These are phyloP conservation scores for Drosophila sordidula DNA, from an alignment of 2,888 invertebrate genomes.

Conservation along the genomic window DNA sequence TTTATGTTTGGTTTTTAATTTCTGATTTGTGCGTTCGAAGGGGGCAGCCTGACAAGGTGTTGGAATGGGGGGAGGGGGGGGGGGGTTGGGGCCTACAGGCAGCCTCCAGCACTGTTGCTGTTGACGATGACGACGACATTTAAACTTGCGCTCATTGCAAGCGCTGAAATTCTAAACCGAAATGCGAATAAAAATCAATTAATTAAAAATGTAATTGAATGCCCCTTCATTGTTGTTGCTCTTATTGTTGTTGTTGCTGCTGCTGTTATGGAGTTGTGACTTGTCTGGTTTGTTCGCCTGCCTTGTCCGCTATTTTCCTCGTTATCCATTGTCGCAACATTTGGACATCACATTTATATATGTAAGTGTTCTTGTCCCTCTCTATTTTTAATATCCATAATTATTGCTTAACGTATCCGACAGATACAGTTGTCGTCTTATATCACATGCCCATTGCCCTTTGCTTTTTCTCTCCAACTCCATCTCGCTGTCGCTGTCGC, in stretches of 20 bases:
- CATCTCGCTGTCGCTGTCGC: slow-evolving; percentile 4
- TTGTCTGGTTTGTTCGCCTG: slow-evolving; percentile 24
- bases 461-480: background rate
- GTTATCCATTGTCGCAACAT: slow-evolving; percentile 17
- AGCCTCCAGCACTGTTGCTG: slow-evolving; percentile 38
- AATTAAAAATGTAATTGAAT: slow-evolving; percentile 78
- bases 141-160: slow-evolving; percentile 54
- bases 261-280: slow-evolving; percentile 44
- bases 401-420: slow-evolving; percentile 58
- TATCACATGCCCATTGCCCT: slow-evolving; percentile 7
- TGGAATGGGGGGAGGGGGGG: background rate
- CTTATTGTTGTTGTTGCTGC: slow-evolving; percentile 26
- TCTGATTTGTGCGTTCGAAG: slow-evolving; percentile 82
- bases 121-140: slow-evolving; percentile 40
- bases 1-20: slow-evolving; percentile 83
- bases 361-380: background rate
- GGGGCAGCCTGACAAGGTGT: background rate
- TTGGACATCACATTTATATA: slow-evolving; percentile 24
- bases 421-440: slow-evolving; percentile 62
- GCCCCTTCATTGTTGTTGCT: slow-evolving; percentile 38
- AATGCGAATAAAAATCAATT: slow-evolving; percentile 81
- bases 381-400: slow-evolving; percentile 47
- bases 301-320: slow-evolving; percentile 14
- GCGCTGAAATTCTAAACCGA: slow-evolving; percentile 73
- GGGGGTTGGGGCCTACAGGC: background rate